Percentiles rank a stretch among this genome's conserved stretches.
phyloP scores from a whole-genome alignment of 2,888 invertebrate species.

The Syritta pipiens region DNA sequence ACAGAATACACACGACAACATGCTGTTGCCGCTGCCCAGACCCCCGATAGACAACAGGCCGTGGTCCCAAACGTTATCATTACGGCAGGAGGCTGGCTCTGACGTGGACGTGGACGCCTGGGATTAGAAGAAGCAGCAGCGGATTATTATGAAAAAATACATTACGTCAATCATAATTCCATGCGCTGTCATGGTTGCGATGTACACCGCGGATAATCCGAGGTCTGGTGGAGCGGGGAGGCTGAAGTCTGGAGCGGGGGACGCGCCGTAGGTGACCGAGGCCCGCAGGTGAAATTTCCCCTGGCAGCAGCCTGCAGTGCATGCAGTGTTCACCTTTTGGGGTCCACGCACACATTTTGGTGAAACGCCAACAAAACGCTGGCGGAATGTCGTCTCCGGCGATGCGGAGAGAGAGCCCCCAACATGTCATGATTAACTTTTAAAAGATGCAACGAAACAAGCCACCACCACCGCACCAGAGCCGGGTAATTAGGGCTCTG shows the following conservation, averaged over 20 bases:
- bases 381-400: conserved; percentile 46
- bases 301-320: conserved; percentile 28
- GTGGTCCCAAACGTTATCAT: conserved; percentile 62
- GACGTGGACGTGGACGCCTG: conserved; percentile 33
- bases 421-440: conserved; percentile 69
- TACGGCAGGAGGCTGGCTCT: conserved; percentile 45
- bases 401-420: conserved; percentile 11
- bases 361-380: conserved; percentile 39
- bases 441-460: conserved; percentile 61
- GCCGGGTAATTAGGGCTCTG: conserved; percentile 61
- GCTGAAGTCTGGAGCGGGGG: neutral
- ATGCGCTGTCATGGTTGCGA: conserved; percentile 59
- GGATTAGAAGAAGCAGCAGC: conserved; percentile 52
- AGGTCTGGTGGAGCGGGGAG: neutral
- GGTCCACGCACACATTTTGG: conserved; percentile 11
- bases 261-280: conserved; percentile 43
- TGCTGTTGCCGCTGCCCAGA: too few relatives aligned
- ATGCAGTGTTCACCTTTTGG: conserved; percentile 46
- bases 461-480: conserved; percentile 63
- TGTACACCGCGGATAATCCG: conserved; percentile 61
- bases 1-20: conserved; percentile 14
- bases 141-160: conserved; percentile 62
- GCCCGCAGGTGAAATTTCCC: conserved; percentile 63
- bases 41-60: conserved; percentile 57
- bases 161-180: conserved; percentile 69